Percentiles rank a stretch among this genome's conserved stretches.
phyloP scores from a whole-genome alignment of 1,140 invertebrate genomes.

The Aphelenchoides avenae region DNA sequence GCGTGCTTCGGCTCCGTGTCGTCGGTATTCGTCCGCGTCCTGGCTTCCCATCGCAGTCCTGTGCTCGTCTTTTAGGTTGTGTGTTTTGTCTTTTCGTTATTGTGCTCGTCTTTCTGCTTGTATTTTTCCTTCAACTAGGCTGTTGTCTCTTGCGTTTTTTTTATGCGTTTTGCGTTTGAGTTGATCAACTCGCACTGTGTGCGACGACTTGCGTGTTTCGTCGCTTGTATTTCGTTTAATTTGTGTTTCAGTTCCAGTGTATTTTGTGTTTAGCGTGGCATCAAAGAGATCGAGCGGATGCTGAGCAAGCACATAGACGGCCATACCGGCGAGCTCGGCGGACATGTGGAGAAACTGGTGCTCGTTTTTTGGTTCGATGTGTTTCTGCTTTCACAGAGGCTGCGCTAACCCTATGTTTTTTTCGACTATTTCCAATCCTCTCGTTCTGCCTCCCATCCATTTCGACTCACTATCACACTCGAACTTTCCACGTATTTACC shows the following conservation, averaged over 20 bases:
- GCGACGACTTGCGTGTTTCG: not conserved
- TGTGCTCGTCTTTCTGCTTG: slow-evolving; percentile 1
- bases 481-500: slow-evolving; percentile 6
- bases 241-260: not conserved
- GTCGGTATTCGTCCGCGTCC: slow-evolving; percentile 5
- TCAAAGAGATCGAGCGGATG: slow-evolving; percentile 37
- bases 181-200: not conserved
- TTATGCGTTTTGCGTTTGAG: slow-evolving; percentile 13
- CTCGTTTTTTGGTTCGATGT: slow-evolving; percentile 18
- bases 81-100: slow-evolving; percentile 13
- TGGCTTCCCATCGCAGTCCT: slow-evolving; percentile 19
- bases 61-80: slow-evolving; percentile 3
- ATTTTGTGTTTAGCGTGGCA: slow-evolving; percentile 32
- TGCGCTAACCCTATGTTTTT: too few species aligned
- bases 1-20: too few species aligned
- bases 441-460: slow-evolving; percentile 18
- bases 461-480: not conserved
- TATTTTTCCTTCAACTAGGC: not conserved
- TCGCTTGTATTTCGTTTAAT: not conserved
- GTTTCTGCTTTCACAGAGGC: slow-evolving; percentile 6
- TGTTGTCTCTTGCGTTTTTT: slow-evolving; percentile 15
- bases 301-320: slow-evolving; percentile 26
- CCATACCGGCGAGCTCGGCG: slow-evolving; percentile 32
- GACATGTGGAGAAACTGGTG: slow-evolving; percentile 45
- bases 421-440: not conserved